Base-by-base conservation (phyloP, 2,797 vertebrate genomes). In the Phrynocephalus vlangalii region DNA sequence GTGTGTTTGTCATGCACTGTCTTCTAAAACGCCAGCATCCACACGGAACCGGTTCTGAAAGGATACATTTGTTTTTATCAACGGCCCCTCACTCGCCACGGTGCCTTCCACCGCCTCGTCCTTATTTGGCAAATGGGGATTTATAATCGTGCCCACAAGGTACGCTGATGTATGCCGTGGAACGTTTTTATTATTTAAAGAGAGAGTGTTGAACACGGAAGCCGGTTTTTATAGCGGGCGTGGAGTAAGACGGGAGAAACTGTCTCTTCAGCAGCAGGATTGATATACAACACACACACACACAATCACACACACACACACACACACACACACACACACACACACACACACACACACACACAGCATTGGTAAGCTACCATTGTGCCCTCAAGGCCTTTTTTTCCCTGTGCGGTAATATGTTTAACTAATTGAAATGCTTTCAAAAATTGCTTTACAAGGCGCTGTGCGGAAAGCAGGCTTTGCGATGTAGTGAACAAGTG, bases 341-440 rank as follows among this genome's bases (percentile, higher is more conserved):
- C 22, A 28, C 18, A 22, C 3, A 44, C 16, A 38, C 9, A 56
- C 9, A 56, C 52, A 56, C 52, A 56, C 3, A 83, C 30, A 15
- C n/a, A 52, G 52, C n/a, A 22, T 28, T 56, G 83, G 60, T 11
- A 28, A 67, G 38, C 77, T 38, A 67, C n/a, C 20, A 44, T 4
- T 22, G 9, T 50, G 9, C 11, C 56, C 52, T 33, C 38, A 24
- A 72, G 87, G 28, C 5, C 56, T 83, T 50, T 76, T 50, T 33
- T 68, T 28, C 33, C 82, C 28, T 24, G 63, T 11, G 44, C 71
- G 68, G 82, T 68, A 68, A 76, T 52, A 77, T 70, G 72, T 75
- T 88, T 84, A 88, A 67, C 80, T 67, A 84, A 88, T 33, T 52
- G 77, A 84, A 84, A 67, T 84, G 77, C n/a, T 79, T 87, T 28